Evolutionary conservation across 2,113 vertebrate genomes (phyloP).

Genomic region (Rhinoderma darwinii): DNA sequence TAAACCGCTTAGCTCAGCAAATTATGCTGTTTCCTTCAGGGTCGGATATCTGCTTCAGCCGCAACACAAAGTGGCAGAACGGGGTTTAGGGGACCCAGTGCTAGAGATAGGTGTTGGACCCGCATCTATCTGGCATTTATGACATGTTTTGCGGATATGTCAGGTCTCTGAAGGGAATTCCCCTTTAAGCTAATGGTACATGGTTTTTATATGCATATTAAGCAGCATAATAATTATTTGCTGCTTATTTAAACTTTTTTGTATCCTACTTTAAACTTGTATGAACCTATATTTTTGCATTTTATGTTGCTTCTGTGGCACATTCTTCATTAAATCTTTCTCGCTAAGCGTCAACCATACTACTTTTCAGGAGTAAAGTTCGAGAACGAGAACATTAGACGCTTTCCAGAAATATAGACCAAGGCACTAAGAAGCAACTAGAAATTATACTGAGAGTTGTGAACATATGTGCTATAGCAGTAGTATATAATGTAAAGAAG

Average conservation of each 20-base stretch:
- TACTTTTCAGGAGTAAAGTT: neutral
- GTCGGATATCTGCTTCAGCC: too few species aligned
- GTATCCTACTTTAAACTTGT: neutral
- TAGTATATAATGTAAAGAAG: neutral
- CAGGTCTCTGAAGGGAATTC: too few species aligned
- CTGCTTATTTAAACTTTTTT: neutral
- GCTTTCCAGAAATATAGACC: neutral
- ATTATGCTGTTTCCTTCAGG: too few species aligned
- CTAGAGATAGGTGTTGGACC: too few species aligned
- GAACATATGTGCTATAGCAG: neutral
- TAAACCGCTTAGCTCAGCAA: too few species aligned
- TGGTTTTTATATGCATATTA: too few species aligned
- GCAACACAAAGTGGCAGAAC: too few species aligned
- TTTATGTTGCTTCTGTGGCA: neutral
- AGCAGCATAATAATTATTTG: neutral
- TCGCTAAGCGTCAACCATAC: neutral
- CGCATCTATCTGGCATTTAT: too few species aligned
- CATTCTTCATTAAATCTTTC: neutral
- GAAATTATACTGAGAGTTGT: neutral
- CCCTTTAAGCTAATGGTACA: too few species aligned
- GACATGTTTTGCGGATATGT: too few species aligned
- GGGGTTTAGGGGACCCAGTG: too few species aligned
- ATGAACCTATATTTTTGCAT: neutral
- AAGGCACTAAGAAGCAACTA: neutral
- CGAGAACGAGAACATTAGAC: neutral